A percentile compares a stretch with the other conserved stretches of the same genome.
Conservation (phyloP, 2,888 invertebrate genomes). For the Yponomeuta evonymella region DNA sequence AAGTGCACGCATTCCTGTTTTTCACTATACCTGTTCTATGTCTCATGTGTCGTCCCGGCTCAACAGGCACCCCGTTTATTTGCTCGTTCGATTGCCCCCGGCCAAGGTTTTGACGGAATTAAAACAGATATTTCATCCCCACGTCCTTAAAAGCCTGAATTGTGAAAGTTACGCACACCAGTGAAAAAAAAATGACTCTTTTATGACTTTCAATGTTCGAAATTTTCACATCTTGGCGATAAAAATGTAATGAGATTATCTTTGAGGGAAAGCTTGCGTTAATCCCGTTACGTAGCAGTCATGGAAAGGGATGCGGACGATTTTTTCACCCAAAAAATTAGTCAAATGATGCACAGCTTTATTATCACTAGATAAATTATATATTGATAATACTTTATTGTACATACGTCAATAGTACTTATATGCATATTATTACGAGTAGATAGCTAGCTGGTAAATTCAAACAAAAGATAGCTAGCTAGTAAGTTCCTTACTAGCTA, state of each 20-base stretch:
- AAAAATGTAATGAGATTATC: constrained; percentile 2
- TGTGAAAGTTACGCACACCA: neutral
- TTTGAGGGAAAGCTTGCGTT: neutral
- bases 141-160: neutral
- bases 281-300: neutral
- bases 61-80: constrained; percentile 51
- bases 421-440: no score
- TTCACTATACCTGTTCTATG: neutral
- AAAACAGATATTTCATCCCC: constrained; percentile 6
- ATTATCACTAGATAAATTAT: no score
- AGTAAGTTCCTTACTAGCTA: no score
- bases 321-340: neutral
- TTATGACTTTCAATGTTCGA: neutral
- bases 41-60: neutral
- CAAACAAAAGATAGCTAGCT: no score
- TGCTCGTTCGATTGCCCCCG: constrained; percentile 33
- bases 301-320: neutral
- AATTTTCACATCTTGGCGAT: neutral
- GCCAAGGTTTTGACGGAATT: neutral
- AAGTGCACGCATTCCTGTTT: neutral
- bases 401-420: no score
- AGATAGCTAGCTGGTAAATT: no score
- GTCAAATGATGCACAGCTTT: no score
- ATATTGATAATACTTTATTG: no score
- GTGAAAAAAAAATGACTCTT: neutral